phyloP scores from a whole-genome alignment of 1,140 invertebrate species.

The Magallana ariakensis region DNA sequence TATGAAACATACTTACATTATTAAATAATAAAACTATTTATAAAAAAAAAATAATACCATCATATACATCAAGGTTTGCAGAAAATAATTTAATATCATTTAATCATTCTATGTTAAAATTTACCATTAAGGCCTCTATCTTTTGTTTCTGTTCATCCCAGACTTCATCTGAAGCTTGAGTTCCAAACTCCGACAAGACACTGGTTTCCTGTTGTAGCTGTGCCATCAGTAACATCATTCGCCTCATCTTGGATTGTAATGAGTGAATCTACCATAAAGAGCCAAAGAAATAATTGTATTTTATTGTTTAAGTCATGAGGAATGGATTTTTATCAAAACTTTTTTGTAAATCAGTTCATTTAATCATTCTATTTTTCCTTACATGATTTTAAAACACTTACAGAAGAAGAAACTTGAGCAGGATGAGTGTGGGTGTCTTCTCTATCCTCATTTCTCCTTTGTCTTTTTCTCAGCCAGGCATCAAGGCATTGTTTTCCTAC shows the following conservation, averaged over 20 bases:
- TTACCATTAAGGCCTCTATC: no score
- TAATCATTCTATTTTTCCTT: no score
- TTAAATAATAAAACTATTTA: no score
- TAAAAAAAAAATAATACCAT: no score
- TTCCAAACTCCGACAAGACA: background rate
- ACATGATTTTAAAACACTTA: background rate
- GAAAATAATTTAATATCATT: no score
- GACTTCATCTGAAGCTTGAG: background rate
- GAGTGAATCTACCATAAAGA: background rate
- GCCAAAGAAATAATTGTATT: background rate
- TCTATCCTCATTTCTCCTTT: background rate
- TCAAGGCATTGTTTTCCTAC: background rate
- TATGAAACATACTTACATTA: no score
- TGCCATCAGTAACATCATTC: constrained; percentile 22
- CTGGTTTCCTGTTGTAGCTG: background rate
- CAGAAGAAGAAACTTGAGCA: no score
- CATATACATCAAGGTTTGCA: background rate
- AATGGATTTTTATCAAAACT: no score
- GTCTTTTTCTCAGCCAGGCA: background rate
- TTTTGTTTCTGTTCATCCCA: constrained; percentile 2
- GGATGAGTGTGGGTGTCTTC: background rate
- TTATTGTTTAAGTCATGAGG: no score
- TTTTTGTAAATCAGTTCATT: no score
- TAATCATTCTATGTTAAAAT: no score
- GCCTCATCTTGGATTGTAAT: background rate